Evolutionary conservation across 2,888 invertebrate genomes (phyloP), one percentile per base, ranked within the genome.

Genomic region (Smittia aterrima): DNA sequence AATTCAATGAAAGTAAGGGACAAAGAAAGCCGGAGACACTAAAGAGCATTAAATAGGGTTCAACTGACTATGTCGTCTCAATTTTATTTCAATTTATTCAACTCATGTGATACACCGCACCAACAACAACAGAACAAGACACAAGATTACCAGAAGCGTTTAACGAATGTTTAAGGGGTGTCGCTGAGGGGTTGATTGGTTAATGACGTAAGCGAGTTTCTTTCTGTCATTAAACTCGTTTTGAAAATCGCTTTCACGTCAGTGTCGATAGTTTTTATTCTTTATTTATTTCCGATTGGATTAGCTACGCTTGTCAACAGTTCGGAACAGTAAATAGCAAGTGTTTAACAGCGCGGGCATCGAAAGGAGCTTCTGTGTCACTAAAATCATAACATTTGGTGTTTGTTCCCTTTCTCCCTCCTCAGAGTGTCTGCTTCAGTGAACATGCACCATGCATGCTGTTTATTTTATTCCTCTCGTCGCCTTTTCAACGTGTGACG

Each of bases 341-440:
- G 38, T 47, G 47, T 11, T 4, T 47, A 47, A 47, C 2, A 6
- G 47, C 47, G 11, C 16, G n/a, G 32, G 3, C 9, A 32, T 32
- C 32, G 32, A 9, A 32, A 47, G 47, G 3, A 47, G 13, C 13
- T 11, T 38, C 38, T 38, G 38, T 38, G 38, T 11, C 3, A 47
- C 7, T 18, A 58, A 58, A 58, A 58, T 58, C 22, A 22, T 58
- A n/a, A 58, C 58, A 58, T 58, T 58, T 58, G 58, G 11, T 47
- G 16, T 47, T 47, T 47, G 16, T 16, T 47, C 13, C 13, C 47
- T 22, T 58, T 58, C 58, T 22, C 58, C 22, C 20, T 18, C 47
- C 22, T 58, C n/a, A 6, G 18, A 2, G 3, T 47, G n/a, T 22
- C 6, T n/a, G 58, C 58, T 58, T 58, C 58, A 22, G 20, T 58